These are phyloP conservation scores for Asarcornis scutulata DNA, from an alignment of 2,113 vertebrate genomes.

Conservation along the genomic window DNA sequence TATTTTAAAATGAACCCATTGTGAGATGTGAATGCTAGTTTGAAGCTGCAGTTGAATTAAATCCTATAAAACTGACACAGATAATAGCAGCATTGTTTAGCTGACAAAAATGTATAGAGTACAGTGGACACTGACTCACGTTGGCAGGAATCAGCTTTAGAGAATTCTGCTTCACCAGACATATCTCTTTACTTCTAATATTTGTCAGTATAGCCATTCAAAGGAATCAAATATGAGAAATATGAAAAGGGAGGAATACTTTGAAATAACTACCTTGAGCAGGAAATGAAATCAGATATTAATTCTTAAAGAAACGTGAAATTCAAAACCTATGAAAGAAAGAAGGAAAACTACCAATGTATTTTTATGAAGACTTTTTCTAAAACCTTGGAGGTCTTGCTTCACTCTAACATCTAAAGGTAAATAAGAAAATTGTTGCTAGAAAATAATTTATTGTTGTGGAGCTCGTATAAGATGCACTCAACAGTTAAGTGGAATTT, in stretches of 20 bases:
- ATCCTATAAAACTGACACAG: background rate
- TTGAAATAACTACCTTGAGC: background rate
- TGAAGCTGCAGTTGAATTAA: conserved; percentile 15
- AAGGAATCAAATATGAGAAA: conserved; percentile 23
- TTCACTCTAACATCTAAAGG: conserved; percentile 27
- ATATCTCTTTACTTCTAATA: background rate
- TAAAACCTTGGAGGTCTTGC: conserved; percentile 35
- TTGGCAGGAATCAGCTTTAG: conserved; percentile 42
- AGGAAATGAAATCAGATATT: conserved; percentile 23
- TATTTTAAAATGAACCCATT: background rate
- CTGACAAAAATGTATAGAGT: conserved; percentile 24
- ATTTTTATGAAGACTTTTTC: conserved; percentile 12
- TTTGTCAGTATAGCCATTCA: background rate
- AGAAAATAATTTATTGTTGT: conserved; percentile 53
- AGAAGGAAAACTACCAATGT: background rate
- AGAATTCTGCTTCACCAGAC: conserved; percentile 13
- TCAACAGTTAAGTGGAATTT: conserved; percentile 66
- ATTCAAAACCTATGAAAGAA: background rate
- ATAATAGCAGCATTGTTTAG: conserved; percentile 24
- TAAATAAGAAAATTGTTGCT: conserved; percentile 43
- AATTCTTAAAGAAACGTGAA: conserved; percentile 33
- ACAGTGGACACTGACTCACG: background rate
- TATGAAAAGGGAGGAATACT: background rate
- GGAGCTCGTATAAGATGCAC: conserved; percentile 29
- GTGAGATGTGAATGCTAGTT: background rate